Conservation (phyloP, 1,140 invertebrate genomes). For the Drosophila lacteicornis region DNA sequence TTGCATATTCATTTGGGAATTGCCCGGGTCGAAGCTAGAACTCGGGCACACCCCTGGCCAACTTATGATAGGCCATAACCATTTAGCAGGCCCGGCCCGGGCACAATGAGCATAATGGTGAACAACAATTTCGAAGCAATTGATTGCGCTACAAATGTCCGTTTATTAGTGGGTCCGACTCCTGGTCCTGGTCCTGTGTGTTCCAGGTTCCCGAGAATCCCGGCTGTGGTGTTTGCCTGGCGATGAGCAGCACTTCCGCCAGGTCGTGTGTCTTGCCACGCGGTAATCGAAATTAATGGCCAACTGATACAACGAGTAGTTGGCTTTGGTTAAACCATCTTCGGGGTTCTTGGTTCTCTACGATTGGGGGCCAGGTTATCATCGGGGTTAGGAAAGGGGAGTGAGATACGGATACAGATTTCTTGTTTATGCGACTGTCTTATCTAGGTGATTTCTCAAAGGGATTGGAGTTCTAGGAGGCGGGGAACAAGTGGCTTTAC, state of each 20-base stretch:
- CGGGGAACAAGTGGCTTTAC: conserved; percentile 1
- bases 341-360: not conserved
- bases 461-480: conserved; percentile 2
- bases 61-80: conserved; percentile 83
- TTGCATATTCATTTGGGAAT: conserved; percentile 84
- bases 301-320: conserved; percentile 68
- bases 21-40: conserved; percentile 7
- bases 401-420: conserved; percentile 27
- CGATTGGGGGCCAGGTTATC: conserved; percentile 21
- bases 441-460: conserved; percentile 70
- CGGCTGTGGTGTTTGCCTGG: conserved; percentile 29
- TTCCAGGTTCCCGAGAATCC: conserved; percentile 11
- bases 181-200: conserved; percentile 21
- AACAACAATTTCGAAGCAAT: conserved; percentile 83
- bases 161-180: conserved; percentile 71
- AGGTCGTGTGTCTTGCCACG: conserved; percentile 79
- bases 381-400: conserved; percentile 18
- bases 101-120: conserved; percentile 77
- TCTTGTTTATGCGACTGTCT: conserved; percentile 50
- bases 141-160: conserved; percentile 82
- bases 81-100: conserved; percentile 64
- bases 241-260: conserved; percentile 69
- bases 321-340: conserved; percentile 36
- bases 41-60: conserved; percentile 43
- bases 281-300: conserved; percentile 82